phyloP scores from a whole-genome alignment of 2,888 invertebrate species.

The Caenorhabditis becei region DNA sequence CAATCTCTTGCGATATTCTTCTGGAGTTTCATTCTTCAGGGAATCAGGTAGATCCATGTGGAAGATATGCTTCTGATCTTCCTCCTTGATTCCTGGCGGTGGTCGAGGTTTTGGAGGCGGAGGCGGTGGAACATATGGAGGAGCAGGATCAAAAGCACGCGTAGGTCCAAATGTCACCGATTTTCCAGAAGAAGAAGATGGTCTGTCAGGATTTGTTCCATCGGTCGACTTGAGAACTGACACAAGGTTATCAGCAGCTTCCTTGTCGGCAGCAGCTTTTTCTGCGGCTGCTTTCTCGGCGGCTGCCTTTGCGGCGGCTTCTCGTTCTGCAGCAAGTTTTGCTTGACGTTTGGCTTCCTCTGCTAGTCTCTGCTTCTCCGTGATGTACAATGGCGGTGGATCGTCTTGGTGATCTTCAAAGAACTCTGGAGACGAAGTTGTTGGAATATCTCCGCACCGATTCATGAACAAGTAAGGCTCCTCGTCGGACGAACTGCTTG shows the following conservation, averaged over 20 bases:
- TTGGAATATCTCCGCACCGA: neutral
- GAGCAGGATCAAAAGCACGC: neutral
- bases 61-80: neutral
- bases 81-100: neutral
- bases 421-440: neutral
- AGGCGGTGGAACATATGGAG: neutral
- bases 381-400: neutral
- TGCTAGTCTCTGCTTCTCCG: neutral
- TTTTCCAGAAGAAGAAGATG: neutral
- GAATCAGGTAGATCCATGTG: neutral
- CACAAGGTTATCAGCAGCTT: neutral
- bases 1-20: neutral
- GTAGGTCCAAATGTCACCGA: constrained; percentile 16
- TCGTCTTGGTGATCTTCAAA: constrained; percentile 3
- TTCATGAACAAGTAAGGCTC: neutral
- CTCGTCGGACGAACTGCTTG: constrained; percentile 5
- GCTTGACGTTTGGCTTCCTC: neutral
- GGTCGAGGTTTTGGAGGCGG: neutral
- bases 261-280: neutral
- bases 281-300: neutral
- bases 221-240: neutral
- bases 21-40: neutral
- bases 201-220: neutral
- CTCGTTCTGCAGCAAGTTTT: neutral
- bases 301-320: neutral